Base-by-base conservation (phyloP, 1,140 invertebrate species). In the Papilio machaon region DNA sequence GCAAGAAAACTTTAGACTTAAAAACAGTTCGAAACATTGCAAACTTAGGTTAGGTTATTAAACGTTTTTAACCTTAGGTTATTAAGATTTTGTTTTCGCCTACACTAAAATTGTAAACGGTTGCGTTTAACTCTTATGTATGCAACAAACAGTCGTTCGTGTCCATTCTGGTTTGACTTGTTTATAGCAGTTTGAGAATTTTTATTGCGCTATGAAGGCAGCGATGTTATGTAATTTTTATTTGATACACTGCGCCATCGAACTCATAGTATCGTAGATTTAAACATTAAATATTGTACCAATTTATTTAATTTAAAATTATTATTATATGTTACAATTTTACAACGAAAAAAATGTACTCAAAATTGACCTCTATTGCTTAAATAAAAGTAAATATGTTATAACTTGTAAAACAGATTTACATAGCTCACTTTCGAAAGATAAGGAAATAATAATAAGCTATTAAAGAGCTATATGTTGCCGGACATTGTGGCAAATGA, bases 401-500 rank as follows among this genome's bases (percentile, higher is more conserved):
- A n/a, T 47, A n/a, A 1, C 73, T 43, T n/a, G 7, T 46, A 74
- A 43, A 47, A 52, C 2, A 30, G 9, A 9, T 49, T 49, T 15
- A 54, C 23, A 47, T 49, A 15, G 19, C 17, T n/a, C 5, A 76
- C 23, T 47, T 49, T 76, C 46, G 23, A 15, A 17, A n/a, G 47
- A 74, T 74, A 74, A 74, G 1, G 43, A 47, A 74, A 74, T 47
- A 74, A 77, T 75, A 64, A 46, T 74, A 46, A 74, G 64, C 11
- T 76, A 76, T 76, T 76, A 87, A 84, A 81, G 75, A 89, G 85
- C 84, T 81, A 86, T 85, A 81, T 73, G 81, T 75, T 80, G 73
- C 79, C 80, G 79, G 83, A 85, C 85, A 82, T 85, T 85, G 82
- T 85, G 82, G 84, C 82, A 83, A 85, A 83, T 86, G 88, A 88